Base-by-base conservation (phyloP, 23 tunicate genomes). In the Botrylloides violaceus region DNA sequence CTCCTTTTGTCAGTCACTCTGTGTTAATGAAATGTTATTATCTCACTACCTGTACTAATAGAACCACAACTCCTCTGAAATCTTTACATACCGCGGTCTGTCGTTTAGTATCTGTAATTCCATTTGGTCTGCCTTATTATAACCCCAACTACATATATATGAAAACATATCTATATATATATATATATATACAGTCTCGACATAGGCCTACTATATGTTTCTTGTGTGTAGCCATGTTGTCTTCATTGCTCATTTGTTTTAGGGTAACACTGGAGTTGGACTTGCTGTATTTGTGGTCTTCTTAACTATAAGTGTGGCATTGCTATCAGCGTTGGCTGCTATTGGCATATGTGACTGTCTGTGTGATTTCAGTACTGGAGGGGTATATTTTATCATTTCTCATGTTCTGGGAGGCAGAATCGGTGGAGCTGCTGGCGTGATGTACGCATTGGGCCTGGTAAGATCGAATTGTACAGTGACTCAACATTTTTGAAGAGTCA, bases 231-330 rank as follows among this genome's bases (percentile, higher is more conserved):
- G 53, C 9, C 30, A 5, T 65, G 27, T 30, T 65, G 5, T 9
- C 71, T 5, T 18, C 12, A 29, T 65, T 9, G 12, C 29, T 12
- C 47, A 18, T 31, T 29, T 9, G 66, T 27, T 59, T 20, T 48
- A 87, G 95, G 97, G 97, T 29, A 90, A 90, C 78, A 89, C 83
- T 49, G 97, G 97, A 21, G 86, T 90, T 49, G 90, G 97, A 18
- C 66, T 90, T 0, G 78, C 90, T 56, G 66, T 90, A 59, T 38
- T 90, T 30, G 79, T 90, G 49, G 97, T 90, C 0, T 48, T 83
- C 24, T 77, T 90, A 27, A 90, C 97, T 15, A 66, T 90, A 12
- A 57, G 84, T 0, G 97, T 90, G 25, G 80, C 97, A 30, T 59
- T 79, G 29, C 73, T 80, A 36, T 88, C 97, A 33, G 48, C 97